Percentiles rank a stretch among this genome's conserved stretches.
phyloP scores from a whole-genome alignment of 2,797 vertebrate species.

The Galaxias olidus region DNA sequence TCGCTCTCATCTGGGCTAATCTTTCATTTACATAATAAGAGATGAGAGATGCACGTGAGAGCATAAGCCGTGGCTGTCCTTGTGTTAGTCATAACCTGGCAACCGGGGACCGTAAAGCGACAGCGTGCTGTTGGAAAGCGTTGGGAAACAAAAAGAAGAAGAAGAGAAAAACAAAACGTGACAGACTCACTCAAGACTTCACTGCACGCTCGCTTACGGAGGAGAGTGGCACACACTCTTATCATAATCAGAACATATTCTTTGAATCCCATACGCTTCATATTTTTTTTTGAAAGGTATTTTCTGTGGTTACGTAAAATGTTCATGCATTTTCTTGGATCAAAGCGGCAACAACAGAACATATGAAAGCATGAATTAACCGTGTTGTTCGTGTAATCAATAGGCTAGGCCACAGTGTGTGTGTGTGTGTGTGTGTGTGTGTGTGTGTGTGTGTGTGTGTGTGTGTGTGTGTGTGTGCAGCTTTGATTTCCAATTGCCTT shows the following conservation, averaged over 20 bases:
- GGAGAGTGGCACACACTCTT: conserved; percentile 61
- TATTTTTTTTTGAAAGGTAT: conserved; percentile 41
- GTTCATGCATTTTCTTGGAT: too few species aligned
- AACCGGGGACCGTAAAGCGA: conserved; percentile 56
- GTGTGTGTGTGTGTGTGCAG: too few species aligned
- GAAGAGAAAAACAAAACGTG: neutral
- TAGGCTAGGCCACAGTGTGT: too few species aligned
- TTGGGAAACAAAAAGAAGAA: conserved; percentile 17
- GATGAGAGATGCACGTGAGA: conserved; percentile 60
- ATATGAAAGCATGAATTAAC: too few species aligned
- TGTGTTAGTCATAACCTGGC: conserved; percentile 64
- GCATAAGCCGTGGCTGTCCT: conserved; percentile 64
- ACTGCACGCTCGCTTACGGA: conserved; percentile 46
- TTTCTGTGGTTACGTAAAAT: neutral
- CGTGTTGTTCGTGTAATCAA: too few species aligned
- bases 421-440: too few species aligned
- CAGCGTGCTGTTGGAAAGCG: conserved; percentile 51
- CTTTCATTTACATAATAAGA: conserved; percentile 75
- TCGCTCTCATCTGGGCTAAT: conserved; percentile 65
- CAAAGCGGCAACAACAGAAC: too few species aligned
- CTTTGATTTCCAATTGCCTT: too few species aligned
- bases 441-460: too few species aligned
- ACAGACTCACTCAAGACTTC: conserved; percentile 38
- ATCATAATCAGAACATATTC: conserved; percentile 59
- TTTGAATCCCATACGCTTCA: conserved; percentile 37